Percentiles rank a stretch among this genome's conserved stretches.
Conservation (phyloP, 2,113 vertebrate genomes). For the western clawed frog (Xenopus tropicalis) region UCB_Xtro_10.0 CM004443.2:150870001-150870500, state of each 20-base stretch:
- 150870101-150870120: too few species aligned
- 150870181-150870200: too few species aligned
- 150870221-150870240: too few species aligned
- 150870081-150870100: too few species aligned
- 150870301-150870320: background rate
- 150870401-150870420: constrained; percentile 6
- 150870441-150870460: constrained; percentile 14
- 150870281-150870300: background rate
- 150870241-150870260: background rate
- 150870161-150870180: too few species aligned
- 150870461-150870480: constrained; percentile 13
- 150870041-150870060: too few species aligned
- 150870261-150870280: background rate
- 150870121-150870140: too few species aligned
- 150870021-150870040: too few species aligned
- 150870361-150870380: background rate
- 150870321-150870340: background rate
- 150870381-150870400: constrained; percentile 3
- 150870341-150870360: constrained; percentile 15
- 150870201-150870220: too few species aligned
- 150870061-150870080: too few species aligned
- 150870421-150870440: constrained; percentile 23
- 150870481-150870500: constrained; percentile 14
- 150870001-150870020: too few species aligned
- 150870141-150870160: too few species aligned